Conservation (phyloP, 1,140 invertebrate species). For the Hycleus cichorii region DNA sequence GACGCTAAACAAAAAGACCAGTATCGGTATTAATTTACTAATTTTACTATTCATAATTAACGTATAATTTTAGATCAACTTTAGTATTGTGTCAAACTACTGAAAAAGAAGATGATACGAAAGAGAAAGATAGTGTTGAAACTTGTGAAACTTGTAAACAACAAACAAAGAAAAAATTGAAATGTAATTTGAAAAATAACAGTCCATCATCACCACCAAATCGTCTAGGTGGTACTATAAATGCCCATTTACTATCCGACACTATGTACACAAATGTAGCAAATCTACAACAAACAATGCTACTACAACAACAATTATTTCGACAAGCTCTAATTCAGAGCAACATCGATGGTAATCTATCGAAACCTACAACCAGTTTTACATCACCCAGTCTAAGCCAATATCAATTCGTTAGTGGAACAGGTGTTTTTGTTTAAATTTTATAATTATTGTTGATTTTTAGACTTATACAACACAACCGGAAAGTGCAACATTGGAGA, state of each 20-base stretch:
- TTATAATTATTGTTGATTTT: neutral
- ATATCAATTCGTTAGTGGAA: constrained; percentile 54
- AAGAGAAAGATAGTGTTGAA: constrained; percentile 24
- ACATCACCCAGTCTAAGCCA: constrained; percentile 52
- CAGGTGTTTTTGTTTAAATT: constrained; percentile 37
- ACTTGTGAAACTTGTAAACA: constrained; percentile 27
- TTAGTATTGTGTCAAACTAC: constrained; percentile 43
- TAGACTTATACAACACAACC: constrained; percentile 27
- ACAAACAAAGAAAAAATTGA: constrained; percentile 30
- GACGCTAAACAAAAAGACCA: constrained; percentile 44
- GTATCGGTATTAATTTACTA: constrained; percentile 18
- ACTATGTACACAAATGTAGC: constrained; percentile 69
- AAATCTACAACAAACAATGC: constrained; percentile 65
- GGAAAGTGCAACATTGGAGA: constrained; percentile 37
- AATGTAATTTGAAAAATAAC: constrained; percentile 24
- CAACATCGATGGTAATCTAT: constrained; percentile 31
- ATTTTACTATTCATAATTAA: too few species aligned
- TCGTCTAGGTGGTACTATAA: constrained; percentile 16
- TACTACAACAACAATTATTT: constrained; percentile 64
- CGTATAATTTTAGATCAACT: constrained; percentile 30
- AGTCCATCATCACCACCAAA: constrained; percentile 35
- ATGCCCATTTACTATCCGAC: constrained; percentile 39
- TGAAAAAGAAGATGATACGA: constrained; percentile 26
- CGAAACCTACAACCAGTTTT: constrained; percentile 41
- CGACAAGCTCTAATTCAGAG: constrained; percentile 46